These are phyloP conservation scores for Malthinus seriepunctatus DNA, from an alignment of 2,888 invertebrate genomes.

Conservation along the genomic window DNA sequence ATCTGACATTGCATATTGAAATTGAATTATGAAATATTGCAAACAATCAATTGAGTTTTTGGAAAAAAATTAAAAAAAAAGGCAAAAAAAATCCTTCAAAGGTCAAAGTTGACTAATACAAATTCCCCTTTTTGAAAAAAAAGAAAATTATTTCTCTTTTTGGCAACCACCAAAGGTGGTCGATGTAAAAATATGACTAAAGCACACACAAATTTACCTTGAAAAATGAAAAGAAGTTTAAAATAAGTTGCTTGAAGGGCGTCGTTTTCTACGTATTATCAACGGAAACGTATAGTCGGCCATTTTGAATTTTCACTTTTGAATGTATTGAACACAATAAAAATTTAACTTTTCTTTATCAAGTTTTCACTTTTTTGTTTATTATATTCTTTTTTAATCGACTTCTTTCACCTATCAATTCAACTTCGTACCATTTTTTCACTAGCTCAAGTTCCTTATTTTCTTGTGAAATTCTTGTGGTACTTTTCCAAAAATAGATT, in stretches of 20 bases:
- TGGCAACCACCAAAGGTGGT: conserved; percentile 7
- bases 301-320: conserved; percentile 58
- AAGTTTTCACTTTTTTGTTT: conserved; percentile 7
- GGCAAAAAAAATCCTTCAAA: conserved; percentile 37
- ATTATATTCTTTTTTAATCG: neutral
- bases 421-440: neutral
- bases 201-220: conserved; percentile 41
- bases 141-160: neutral
- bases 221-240: conserved; percentile 36
- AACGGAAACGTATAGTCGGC: conserved; percentile 50
- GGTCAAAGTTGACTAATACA: conserved; percentile 45
- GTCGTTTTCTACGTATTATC: conserved; percentile 44
- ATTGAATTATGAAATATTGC: conserved; percentile 1
- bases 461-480: conserved; percentile 42
- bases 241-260: conserved; percentile 46
- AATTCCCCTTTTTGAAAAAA: conserved; percentile 4
- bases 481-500: conserved; percentile 45
- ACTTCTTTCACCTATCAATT: neutral
- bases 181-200: conserved; percentile 8
- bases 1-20: conserved; percentile 11
- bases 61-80: neutral
- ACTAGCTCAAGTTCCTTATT: conserved; percentile 14
- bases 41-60: neutral
- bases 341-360: conserved; percentile 8
- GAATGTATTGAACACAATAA: conserved; percentile 38